Conservation (phyloP, 1,140 invertebrate species). For the Apis florea region DNA sequence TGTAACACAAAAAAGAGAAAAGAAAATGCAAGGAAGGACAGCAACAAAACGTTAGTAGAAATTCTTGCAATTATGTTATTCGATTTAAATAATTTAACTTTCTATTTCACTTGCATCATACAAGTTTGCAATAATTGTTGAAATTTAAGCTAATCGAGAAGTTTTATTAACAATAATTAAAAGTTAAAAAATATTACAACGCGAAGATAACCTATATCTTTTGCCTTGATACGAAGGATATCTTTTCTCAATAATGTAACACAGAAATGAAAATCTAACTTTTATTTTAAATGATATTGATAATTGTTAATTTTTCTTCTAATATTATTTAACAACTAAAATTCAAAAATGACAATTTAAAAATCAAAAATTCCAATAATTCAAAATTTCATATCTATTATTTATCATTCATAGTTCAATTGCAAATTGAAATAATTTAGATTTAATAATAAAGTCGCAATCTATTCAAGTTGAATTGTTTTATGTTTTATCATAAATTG, state of each 20-base stretch:
- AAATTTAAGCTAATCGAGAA: neutral
- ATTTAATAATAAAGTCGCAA: too few relatives aligned
- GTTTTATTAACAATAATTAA: neutral
- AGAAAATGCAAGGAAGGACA: neutral
- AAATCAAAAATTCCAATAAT: too few relatives aligned
- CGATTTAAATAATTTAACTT: neutral
- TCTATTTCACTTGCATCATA: neutral
- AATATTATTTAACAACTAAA: too few relatives aligned
- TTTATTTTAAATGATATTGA: too few relatives aligned
- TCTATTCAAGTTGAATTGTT: too few relatives aligned
- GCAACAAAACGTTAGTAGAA: neutral
- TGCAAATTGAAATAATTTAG: too few relatives aligned
- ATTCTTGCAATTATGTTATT: neutral
- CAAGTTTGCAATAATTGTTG: neutral
- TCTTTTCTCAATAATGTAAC: too few relatives aligned
- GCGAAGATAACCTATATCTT: neutral
- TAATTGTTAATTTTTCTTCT: too few relatives aligned
- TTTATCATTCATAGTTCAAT: too few relatives aligned
- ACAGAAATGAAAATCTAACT: neutral
- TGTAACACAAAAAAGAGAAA: conserved; percentile 61
- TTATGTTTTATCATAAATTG: too few relatives aligned
- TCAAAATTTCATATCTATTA: too few relatives aligned
- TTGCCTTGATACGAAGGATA: neutral
- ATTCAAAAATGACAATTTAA: too few relatives aligned
- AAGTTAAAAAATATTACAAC: neutral